phyloP scores from a whole-genome alignment of 2,888 invertebrate species.

The Pandemis cinnamomeana region DNA sequence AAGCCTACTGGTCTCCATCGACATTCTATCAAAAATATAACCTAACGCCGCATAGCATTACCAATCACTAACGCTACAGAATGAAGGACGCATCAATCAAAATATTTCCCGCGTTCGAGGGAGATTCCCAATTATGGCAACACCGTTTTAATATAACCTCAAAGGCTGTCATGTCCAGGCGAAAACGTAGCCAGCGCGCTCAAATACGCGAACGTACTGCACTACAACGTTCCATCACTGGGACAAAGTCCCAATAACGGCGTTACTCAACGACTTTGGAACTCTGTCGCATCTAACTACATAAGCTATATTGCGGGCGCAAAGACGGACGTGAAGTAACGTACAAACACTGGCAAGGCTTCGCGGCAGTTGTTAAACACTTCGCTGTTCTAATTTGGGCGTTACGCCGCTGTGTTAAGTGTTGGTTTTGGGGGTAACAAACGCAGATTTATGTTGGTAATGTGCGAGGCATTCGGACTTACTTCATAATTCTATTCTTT shows the following conservation, averaged over 20 bases:
- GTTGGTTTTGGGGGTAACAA: conserved; percentile 40
- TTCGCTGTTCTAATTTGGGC: conserved; percentile 49
- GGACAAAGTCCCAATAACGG: conserved; percentile 59
- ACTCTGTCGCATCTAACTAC: conserved; percentile 59
- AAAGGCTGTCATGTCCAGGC: conserved; percentile 74
- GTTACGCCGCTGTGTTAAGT: conserved; percentile 46
- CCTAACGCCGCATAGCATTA: not conserved
- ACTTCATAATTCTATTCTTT: conserved; percentile 62
- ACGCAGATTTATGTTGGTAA: conserved; percentile 42
- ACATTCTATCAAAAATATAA: not conserved
- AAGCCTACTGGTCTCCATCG: not conserved
- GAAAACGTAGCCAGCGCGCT: conserved; percentile 67
- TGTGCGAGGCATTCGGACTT: conserved; percentile 59
- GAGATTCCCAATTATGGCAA: conserved; percentile 61
- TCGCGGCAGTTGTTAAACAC: conserved; percentile 44
- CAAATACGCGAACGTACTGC: conserved; percentile 62
- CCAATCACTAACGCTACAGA: conserved; percentile 42
- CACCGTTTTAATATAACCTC: conserved; percentile 71
- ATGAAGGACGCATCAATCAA: conserved; percentile 31
- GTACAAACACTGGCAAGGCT: conserved; percentile 50
- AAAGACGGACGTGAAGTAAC: conserved; percentile 46
- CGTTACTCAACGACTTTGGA: conserved; percentile 53
- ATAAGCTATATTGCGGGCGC: conserved; percentile 58
- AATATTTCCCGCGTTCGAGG: conserved; percentile 44
- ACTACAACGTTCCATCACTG: conserved; percentile 51